A percentile compares a stretch with the other conserved stretches of the same genome.
phyloP scores from a whole-genome alignment of 1,140 invertebrate species.

The Scaptomyza graminum region DNA sequence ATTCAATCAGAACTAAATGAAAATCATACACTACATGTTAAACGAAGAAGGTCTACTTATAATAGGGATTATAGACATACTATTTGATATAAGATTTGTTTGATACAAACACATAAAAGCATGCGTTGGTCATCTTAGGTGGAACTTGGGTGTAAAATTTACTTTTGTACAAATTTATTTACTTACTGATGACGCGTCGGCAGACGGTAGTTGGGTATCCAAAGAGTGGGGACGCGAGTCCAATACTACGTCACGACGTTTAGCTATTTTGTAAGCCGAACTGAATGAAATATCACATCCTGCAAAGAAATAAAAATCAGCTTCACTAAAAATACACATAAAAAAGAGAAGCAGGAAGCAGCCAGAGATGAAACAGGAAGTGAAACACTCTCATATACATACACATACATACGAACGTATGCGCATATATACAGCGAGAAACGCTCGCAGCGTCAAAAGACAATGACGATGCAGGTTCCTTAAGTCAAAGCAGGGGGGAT shows the following conservation, averaged over 20 bases:
- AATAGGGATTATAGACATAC: too few species aligned
- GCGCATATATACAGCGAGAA: conserved; percentile 43
- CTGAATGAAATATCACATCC: conserved; percentile 80
- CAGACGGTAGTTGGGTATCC: not conserved
- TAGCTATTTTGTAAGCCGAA: conserved; percentile 61
- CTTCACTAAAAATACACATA: conserved; percentile 74
- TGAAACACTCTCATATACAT: conserved; percentile 38
- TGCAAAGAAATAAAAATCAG: conserved; percentile 78
- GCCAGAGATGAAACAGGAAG: conserved; percentile 69
- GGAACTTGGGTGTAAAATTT: too few species aligned
- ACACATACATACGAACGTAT: conserved; percentile 20
- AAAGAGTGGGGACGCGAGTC: not conserved
- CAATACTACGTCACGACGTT: conserved; percentile 31
- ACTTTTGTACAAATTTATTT: too few species aligned
- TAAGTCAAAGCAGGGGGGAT: not conserved
- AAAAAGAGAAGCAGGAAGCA: conserved; percentile 63
- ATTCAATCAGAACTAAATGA: not conserved
- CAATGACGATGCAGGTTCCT: conserved; percentile 64
- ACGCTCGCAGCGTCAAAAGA: conserved; percentile 69
- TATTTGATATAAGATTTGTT: too few species aligned
- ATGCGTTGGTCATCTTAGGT: too few species aligned
- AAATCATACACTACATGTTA: not conserved
- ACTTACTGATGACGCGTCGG: too few species aligned
- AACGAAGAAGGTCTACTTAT: too few species aligned
- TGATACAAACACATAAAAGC: too few species aligned